Evolutionary conservation across 2,113 vertebrate genomes (phyloP).

Genomic region (Dicerorhinus sumatrensis): DNA sequence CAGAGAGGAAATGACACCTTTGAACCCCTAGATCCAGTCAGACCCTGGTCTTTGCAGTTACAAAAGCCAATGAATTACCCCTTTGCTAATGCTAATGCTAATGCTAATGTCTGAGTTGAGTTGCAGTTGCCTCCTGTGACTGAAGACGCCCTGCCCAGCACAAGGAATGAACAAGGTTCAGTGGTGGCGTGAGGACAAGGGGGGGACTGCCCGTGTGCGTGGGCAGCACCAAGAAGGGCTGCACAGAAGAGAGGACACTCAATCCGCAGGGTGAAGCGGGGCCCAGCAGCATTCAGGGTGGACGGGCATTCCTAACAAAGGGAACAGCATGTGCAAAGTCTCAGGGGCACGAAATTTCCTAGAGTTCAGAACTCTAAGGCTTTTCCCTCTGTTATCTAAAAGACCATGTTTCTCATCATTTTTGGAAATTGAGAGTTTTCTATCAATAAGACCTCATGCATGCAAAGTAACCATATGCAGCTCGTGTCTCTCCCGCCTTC

Average conservation of each 20-base stretch:
- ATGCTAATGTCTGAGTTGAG: background rate
- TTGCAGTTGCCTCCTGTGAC: background rate
- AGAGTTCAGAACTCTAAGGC: background rate
- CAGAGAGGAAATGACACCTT: too few relatives aligned
- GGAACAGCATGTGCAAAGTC: background rate
- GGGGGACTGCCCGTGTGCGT: rapidly evolving
- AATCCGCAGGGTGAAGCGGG: background rate
- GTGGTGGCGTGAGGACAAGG: background rate
- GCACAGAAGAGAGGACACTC: background rate
- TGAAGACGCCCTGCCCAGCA: background rate
- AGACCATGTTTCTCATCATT: background rate
- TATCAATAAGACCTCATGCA: background rate
- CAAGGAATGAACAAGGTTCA: background rate
- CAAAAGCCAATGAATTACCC: background rate
- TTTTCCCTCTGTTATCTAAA: background rate
- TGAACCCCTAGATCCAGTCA: background rate
- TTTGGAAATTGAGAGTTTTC: background rate
- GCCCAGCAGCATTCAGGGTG: rapidly evolving
- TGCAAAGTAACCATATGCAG: rapidly evolving
- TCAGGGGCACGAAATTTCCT: background rate
- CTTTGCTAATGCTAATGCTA: background rate
- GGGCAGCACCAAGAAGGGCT: background rate
- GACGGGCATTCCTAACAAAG: too few relatives aligned
- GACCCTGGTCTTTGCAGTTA: background rate
- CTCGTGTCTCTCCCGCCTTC: background rate